A percentile compares a stretch with the other conserved stretches of the same genome.
These are phyloP conservation scores for Telmatherina bonti DNA, from an alignment of 2,797 vertebrate species.

Conservation along the genomic window DNA sequence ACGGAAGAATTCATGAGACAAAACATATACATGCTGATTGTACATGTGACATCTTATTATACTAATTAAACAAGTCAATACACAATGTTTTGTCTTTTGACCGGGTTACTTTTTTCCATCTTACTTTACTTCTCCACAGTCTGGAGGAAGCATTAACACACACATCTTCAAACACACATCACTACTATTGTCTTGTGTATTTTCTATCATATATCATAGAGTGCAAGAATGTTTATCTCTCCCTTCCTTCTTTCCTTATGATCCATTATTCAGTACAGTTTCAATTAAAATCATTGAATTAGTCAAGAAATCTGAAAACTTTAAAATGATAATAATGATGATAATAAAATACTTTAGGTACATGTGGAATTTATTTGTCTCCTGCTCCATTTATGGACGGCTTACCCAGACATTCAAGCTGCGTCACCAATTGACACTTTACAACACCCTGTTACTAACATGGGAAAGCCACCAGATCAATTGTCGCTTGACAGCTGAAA, in stretches of 20 bases:
- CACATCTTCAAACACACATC: background rate
- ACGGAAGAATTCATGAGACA: background rate
- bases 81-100: background rate
- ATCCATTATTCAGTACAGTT: too few relatives aligned
- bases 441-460: slow-evolving; percentile 56
- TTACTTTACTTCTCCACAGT: background rate
- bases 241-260: background rate
- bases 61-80: background rate
- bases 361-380: background rate
- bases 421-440: slow-evolving; percentile 26
- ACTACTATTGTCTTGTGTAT: background rate
- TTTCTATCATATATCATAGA: background rate
- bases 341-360: too few relatives aligned
- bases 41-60: background rate
- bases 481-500: slow-evolving; percentile 13
- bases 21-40: background rate
- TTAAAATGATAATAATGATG: too few relatives aligned
- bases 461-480: slow-evolving; percentile 21
- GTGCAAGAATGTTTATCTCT: background rate
- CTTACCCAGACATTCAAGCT: slow-evolving; percentile 28
- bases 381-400: background rate
- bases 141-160: too few relatives aligned
- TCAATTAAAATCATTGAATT: too few relatives aligned
- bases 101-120: background rate
- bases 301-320: too few relatives aligned